Base-by-base conservation (phyloP, 2,797 vertebrate species). In the Liparis tanakae region DNA sequence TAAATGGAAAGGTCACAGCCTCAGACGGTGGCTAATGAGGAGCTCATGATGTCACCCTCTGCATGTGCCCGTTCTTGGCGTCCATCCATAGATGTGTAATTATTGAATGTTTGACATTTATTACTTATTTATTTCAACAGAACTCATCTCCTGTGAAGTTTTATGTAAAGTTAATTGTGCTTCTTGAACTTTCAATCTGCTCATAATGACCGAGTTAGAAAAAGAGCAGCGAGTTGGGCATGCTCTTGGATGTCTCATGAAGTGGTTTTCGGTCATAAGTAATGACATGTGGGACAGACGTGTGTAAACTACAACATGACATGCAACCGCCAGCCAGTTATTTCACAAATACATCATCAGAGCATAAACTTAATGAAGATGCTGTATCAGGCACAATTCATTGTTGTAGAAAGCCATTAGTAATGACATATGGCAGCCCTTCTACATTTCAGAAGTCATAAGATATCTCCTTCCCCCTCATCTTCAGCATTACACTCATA, bases 1-100 rank as follows among this genome's bases (percentile, higher is more conserved):
- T 64, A 81, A 83, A 80, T 72, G 72, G 86, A 89, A 90, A 90
- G 88, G 89, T 90, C 87, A 87, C 58, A 54, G 71, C 39, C 57
- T 65, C 58, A 73, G 71, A 81, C 41, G 68, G 79, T 60, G 69
- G 74, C 76, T 89, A 89, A 89, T 85, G 78, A 84, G 87, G 79
- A 76, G 80, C 71, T 80, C 82, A 84, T 48, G 63, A 84, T 48
- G 63, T 41, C 39, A 62, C 79, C 43, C 60, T 79, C 58, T 15
- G 69, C 51, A 53, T 71, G 13, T 44, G 37, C 50, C 15, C 69
- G 68, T 71, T 67, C 58, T 25, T 76, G 54, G 66, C 55, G 62
- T 78, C 44, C 17, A 25, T 33, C 33, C 36, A 48, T 53, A 13
- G 39, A 62, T 25, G 43, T 64, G 43, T 64, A 56, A 67, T 72